Conservation (phyloP, 2,888 invertebrate genomes). For the Gryllus longicercus region DNA sequence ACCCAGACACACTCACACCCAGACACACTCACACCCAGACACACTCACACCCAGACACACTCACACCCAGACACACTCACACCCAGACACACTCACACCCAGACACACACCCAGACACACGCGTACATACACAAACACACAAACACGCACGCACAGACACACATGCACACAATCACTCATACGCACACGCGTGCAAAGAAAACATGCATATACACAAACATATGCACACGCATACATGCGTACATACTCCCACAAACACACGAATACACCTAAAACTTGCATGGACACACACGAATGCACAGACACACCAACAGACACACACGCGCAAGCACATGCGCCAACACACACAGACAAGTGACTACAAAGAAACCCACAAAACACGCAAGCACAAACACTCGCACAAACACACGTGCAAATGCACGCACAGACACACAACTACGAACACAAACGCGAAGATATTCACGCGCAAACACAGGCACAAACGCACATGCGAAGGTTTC, state of each 20-base stretch:
- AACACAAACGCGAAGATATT: neutral
- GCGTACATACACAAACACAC: too few relatives aligned
- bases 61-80: too few relatives aligned
- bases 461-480: neutral
- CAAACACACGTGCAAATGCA: neutral
- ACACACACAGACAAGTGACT: neutral
- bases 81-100: too few relatives aligned
- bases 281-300: neutral
- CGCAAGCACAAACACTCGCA: neutral
- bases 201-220: neutral
- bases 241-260: neutral
- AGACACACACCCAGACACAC: too few relatives aligned
- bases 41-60: too few relatives aligned
- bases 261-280: neutral
- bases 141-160: too few relatives aligned
- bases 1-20: too few relatives aligned
- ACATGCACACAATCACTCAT: too few relatives aligned
- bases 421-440: neutral
- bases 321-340: neutral
- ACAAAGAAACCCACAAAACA: too few relatives aligned
- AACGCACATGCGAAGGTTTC: neutral
- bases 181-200: too few relatives aligned
- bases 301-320: neutral
- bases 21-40: too few relatives aligned
- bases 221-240: neutral